These are phyloP conservation scores for Ctenodactylus gundi DNA, from an alignment of 2,113 vertebrate genomes.

Conservation along the genomic window DNA sequence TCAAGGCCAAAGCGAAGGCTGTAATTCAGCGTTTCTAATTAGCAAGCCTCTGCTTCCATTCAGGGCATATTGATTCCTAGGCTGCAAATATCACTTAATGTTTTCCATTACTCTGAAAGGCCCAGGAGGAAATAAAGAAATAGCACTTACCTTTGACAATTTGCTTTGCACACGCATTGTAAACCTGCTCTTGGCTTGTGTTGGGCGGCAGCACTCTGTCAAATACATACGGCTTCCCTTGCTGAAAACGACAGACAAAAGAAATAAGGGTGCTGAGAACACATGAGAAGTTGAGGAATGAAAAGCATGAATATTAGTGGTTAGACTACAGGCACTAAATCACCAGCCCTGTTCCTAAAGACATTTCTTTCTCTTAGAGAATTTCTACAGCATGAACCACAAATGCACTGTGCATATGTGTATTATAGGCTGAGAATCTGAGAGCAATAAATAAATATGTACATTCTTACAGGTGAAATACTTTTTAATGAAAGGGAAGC, in stretches of 20 bases:
- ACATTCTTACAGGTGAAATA: background rate
- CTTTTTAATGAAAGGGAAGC: background rate
- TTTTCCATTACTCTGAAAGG: slow-evolving; percentile 64
- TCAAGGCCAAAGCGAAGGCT: slow-evolving; percentile 31
- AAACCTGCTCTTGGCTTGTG: slow-evolving; percentile 93
- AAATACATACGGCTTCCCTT: slow-evolving; percentile 93
- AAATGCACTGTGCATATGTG: background rate
- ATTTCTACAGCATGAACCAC: background rate
- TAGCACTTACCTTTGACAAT: slow-evolving; percentile 93
- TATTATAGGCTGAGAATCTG: background rate
- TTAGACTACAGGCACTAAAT: background rate
- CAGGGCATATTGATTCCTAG: slow-evolving; percentile 19
- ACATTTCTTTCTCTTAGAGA: background rate
- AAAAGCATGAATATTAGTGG: background rate
- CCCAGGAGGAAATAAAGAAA: slow-evolving; percentile 55
- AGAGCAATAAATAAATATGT: background rate
- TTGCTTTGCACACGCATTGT: slow-evolving; percentile 94
- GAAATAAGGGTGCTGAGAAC: slow-evolving; percentile 5
- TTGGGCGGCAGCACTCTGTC: slow-evolving; percentile 93
- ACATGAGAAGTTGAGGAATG: slow-evolving; percentile 27
- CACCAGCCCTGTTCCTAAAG: background rate
- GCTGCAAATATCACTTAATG: slow-evolving; percentile 60
- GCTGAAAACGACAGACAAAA: slow-evolving; percentile 79
- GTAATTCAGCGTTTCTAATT: slow-evolving; percentile 65
- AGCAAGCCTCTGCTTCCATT: slow-evolving; percentile 47